A percentile compares a stretch with the other conserved stretches of the same genome.
phyloP scores from a whole-genome alignment of 2,797 vertebrate species.

The Coendou prehensilis region DNA sequence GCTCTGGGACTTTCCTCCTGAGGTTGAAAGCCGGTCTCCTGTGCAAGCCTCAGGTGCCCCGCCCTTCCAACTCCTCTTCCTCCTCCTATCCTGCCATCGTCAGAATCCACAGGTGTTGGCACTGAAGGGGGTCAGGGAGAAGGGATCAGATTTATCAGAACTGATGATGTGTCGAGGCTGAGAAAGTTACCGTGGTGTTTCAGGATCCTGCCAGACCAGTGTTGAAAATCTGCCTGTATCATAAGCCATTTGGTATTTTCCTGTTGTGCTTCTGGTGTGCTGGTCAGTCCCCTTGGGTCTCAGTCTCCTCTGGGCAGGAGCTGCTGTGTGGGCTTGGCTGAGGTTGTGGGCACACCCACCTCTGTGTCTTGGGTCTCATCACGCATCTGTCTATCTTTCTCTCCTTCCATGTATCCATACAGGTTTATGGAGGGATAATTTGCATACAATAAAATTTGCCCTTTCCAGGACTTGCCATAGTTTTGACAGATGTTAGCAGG shows the following conservation, averaged over 20 bases:
- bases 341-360: too few relatives aligned
- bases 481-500: not conserved
- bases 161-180: fast-evolving
- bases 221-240: not conserved
- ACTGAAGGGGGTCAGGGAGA: too few relatives aligned
- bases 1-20: not conserved
- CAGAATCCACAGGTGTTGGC: too few relatives aligned
- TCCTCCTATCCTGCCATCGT: not conserved
- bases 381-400: not conserved
- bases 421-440: too few relatives aligned
- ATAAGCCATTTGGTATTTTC: too few relatives aligned
- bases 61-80: not conserved
- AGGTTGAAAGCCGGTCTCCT: not conserved
- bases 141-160: not conserved
- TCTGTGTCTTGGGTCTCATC: not conserved
- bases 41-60: not conserved
- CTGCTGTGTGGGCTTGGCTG: not conserved
- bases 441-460: too few relatives aligned
- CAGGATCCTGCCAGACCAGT: not conserved
- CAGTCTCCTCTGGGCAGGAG: not conserved
- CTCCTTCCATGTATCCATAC: not conserved
- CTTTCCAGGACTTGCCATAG: not conserved
- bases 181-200: not conserved
- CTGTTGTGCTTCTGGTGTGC: not conserved
- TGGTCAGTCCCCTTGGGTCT: not conserved